Base-by-base conservation (phyloP, 1,140 invertebrate genomes). In the Homarus americanus region DNA sequence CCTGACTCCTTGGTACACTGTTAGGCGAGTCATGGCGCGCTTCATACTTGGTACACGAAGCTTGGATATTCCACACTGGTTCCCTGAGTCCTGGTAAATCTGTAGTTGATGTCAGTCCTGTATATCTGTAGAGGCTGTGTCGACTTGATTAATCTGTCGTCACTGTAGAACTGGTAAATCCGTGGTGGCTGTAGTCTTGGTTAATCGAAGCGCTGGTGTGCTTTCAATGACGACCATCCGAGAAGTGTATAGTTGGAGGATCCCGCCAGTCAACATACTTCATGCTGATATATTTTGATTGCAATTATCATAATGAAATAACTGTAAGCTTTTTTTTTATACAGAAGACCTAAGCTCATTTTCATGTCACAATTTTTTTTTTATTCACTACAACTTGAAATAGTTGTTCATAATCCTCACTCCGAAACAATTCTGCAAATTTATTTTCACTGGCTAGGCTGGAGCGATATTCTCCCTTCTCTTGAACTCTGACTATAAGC, bases 301-400 rank as follows among this genome's bases (percentile, higher is more conserved):
- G 63, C 24, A 79, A 5, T 79, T 44, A 79, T 79, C 15, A 40
- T 76, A 40, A 40, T 76, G 7, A 49, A 49, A 10, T 49, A 79
- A 69, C 63, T 32, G 63, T 12, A 69, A 69, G 28, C 63, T 32
- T 69, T 69, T 32, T 32, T 24, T 63, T 24, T 20, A 69, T 69
- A 69, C 63, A 69, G 63, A 69, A 69, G 32, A 28, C n/a, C 10
- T 32, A 69, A 69, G n/a, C 63, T 69, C 28, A 58, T 69, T 32
- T 32, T 32, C 0, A 32, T 69, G 28, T 69, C 28, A 69, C 28
- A 32, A 24, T 63, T 63, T 20, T 63, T 63, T 53, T 20, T n/a
- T n/a, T 49, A 15, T 63, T 53, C 58, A 63, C 3, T 63, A 20
- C 58, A 15, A 20, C 12, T 63, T 63, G 58, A 63, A 20, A 63